These are phyloP conservation scores for Nemotelus nigrinus DNA, from an alignment of 2,888 invertebrate species.

Conservation along the genomic window DNA sequence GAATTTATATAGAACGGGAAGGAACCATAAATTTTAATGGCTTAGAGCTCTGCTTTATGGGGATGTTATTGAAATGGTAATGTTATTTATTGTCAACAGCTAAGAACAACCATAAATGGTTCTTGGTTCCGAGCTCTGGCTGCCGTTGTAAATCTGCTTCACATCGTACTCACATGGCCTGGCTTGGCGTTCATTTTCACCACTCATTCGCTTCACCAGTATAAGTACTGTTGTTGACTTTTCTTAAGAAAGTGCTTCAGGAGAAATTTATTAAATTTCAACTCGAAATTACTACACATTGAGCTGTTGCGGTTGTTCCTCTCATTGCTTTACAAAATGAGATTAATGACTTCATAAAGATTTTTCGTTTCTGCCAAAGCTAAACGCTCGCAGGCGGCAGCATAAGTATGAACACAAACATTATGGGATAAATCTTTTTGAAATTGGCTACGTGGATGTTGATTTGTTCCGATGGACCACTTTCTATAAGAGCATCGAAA, in stretches of 20 bases:
- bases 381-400: no score
- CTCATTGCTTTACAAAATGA: neutral
- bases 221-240: conserved; percentile 22
- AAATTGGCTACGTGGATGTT: no score
- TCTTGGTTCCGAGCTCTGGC: conserved; percentile 11
- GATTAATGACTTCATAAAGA: conserved; percentile 31
- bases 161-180: neutral
- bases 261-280: conserved; percentile 39
- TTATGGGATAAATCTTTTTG: no score
- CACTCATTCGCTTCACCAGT: conserved; percentile 18
- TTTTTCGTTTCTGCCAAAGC: neutral
- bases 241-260: conserved; percentile 41
- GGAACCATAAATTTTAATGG: conserved; percentile 44
- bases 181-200: conserved; percentile 30
- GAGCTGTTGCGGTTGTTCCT: conserved; percentile 22
- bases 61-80: conserved; percentile 45
- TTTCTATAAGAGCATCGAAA: no score
- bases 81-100: conserved; percentile 45
- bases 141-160: neutral
- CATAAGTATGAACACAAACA: no score
- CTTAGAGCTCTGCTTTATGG: conserved; percentile 43
- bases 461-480: no score
- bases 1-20: conserved; percentile 26
- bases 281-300: conserved; percentile 36
- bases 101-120: conserved; percentile 45